A percentile compares a stretch with the other conserved stretches of the same genome.
These are phyloP conservation scores for Labeo rohita DNA, from an alignment of 2,113 vertebrate species.

Conservation along the genomic window DNA sequence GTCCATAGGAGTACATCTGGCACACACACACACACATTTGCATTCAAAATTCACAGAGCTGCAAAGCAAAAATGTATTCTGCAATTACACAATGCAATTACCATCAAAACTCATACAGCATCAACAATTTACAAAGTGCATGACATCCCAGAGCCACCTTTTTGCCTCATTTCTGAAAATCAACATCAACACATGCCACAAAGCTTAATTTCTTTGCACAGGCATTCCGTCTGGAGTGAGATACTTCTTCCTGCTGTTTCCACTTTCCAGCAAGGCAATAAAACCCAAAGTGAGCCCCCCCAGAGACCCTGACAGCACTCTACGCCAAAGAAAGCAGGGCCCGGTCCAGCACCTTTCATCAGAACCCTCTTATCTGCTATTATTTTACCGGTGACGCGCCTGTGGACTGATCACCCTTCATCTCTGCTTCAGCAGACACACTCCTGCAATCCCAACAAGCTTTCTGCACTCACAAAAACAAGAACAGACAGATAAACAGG, in stretches of 20 bases:
- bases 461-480: conserved; percentile 13
- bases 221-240: background rate
- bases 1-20: conserved; percentile 16
- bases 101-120: background rate
- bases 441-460: conserved; percentile 22
- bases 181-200: background rate
- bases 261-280: background rate
- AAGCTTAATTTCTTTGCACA: background rate
- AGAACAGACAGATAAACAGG: background rate
- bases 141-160: background rate
- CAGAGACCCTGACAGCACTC: conserved; percentile 34
- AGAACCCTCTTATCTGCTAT: conserved; percentile 23
- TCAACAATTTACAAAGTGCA: background rate
- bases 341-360: conserved; percentile 36
- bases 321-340: background rate
- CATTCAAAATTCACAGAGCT: background rate
- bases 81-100: conserved; percentile 10
- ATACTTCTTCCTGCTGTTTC: background rate
- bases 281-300: background rate
- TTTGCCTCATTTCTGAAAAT: conserved; percentile 7
- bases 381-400: background rate
- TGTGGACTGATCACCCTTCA: background rate
- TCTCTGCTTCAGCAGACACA: background rate
- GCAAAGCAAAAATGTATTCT: background rate
- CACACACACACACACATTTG: background rate